Conservation (phyloP, 2,113 vertebrate species). For the Urocolius indicus region DNA sequence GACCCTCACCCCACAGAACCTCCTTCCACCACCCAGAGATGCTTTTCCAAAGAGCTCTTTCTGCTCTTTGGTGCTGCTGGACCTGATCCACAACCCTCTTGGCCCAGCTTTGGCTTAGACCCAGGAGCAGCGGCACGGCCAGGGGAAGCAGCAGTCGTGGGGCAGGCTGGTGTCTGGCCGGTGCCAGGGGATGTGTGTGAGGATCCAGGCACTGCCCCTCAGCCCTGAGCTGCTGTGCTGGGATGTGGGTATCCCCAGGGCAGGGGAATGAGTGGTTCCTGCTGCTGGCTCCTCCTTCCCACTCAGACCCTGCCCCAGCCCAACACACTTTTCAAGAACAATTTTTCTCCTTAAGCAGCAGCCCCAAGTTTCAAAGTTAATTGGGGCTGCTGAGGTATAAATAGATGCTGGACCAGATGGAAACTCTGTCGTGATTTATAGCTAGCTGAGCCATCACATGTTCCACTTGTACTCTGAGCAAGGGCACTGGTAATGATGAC, state of each 20-base stretch:
- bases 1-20: background rate
- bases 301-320: background rate
- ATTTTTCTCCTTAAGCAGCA: constrained; percentile 39
- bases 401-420: constrained; percentile 70
- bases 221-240: background rate
- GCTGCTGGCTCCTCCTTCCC: background rate
- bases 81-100: background rate
- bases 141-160: background rate
- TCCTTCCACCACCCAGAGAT: background rate
- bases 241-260: background rate
- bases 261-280: no score
- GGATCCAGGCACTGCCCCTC: background rate
- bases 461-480: constrained; percentile 57
- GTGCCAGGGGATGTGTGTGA: background rate
- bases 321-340: constrained; percentile 41
- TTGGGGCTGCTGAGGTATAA: constrained; percentile 71
- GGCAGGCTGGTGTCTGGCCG: fast-evolving
- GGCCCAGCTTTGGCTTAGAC: background rate
- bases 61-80: background rate
- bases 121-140: background rate
- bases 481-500: constrained; percentile 65
- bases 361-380: constrained; percentile 67
- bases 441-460: constrained; percentile 77
- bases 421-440: constrained; percentile 70
- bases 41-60: background rate